Conservation (phyloP, 1,140 invertebrate species). For the Glossosoma conforme region DNA sequence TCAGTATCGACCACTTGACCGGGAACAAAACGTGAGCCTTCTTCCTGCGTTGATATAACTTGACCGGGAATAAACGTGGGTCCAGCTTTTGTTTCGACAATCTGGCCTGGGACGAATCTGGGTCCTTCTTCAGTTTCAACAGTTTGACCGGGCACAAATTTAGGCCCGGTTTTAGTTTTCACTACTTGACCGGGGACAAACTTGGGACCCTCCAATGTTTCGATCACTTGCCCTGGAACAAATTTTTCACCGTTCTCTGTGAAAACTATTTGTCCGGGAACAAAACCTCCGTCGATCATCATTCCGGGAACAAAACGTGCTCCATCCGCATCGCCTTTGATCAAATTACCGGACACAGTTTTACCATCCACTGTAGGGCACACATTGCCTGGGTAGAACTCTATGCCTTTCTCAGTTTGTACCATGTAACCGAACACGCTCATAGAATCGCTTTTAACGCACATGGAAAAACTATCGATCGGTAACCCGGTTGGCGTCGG, state of each 20-base stretch:
- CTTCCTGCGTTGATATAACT: constrained; percentile 66
- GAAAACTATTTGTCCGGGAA: constrained; percentile 65
- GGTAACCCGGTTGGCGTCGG: constrained; percentile 51
- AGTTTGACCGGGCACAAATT: constrained; percentile 68
- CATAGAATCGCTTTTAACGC: constrained; percentile 47
- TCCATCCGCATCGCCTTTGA: constrained; percentile 55
- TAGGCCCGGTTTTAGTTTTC: constrained; percentile 60
- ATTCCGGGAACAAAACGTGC: constrained; percentile 66
- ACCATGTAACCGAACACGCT: constrained; percentile 66
- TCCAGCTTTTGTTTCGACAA: constrained; percentile 65
- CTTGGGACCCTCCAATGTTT: constrained; percentile 59
- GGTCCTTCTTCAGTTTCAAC: constrained; percentile 63
- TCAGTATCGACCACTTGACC: constrained; percentile 69
- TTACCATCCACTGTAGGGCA: constrained; percentile 50
- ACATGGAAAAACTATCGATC: constrained; percentile 56
- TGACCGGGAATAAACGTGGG: constrained; percentile 71
- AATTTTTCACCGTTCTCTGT: constrained; percentile 68
- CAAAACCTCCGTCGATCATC: constrained; percentile 61
- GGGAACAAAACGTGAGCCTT: constrained; percentile 65
- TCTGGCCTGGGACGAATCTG: constrained; percentile 66
- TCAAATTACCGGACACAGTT: constrained; percentile 62
- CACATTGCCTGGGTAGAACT: constrained; percentile 62
- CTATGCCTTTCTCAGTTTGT: constrained; percentile 60
- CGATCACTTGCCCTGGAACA: constrained; percentile 69
- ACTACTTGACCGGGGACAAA: constrained; percentile 71